Base-by-base conservation (phyloP, 2,888 invertebrate species). In the Callosobruchus maculatus region DNA sequence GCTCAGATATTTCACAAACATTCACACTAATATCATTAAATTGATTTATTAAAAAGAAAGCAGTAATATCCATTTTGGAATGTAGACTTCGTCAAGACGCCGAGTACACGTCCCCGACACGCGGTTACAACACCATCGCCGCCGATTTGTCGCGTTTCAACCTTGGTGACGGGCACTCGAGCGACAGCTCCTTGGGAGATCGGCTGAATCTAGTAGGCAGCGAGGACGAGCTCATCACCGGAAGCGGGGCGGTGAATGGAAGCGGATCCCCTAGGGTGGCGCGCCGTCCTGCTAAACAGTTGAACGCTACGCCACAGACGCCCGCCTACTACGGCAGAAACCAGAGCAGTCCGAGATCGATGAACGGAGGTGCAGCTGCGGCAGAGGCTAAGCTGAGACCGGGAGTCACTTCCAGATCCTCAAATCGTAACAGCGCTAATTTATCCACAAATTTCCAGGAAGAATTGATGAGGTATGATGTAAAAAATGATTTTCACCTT, bases 381-480 rank as follows among this genome's bases (percentile, higher is more conserved):
- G 68, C 21, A 20, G 91, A 91, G 78, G 90, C 91, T 0, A 89
- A 90, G 80, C 82, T 90, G n/a, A 83, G 90, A 70, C 88, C 89
- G 0, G 88, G 88, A 2, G 88, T 88, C 0, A 87, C 87, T 4
- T 82, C 86, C 70, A 82, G 90, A 67, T 85, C 86, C 20, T 88
- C 89, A 2, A 90, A 91, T 79, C 84, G 92, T 71, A 91, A 91
- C 82, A 92, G 91, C 75, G 90, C 91, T 18, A 91, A 91, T 83
- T 84, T 91, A 68, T 88, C 88, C 0, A 92, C 90, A 79, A 93
- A 92, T 22, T 88, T 94, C 30, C 93, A 96, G 88, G 96, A 97
- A 85, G 97, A 97, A 84, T 93, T 96, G 89, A 93, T 96, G 89
- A 71, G 75, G 66, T 49, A 49, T 13, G 5, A 49, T 49, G 7